Base-by-base conservation (phyloP, 2,113 vertebrate genomes). In the Cochlearius cochlearius region DNA sequence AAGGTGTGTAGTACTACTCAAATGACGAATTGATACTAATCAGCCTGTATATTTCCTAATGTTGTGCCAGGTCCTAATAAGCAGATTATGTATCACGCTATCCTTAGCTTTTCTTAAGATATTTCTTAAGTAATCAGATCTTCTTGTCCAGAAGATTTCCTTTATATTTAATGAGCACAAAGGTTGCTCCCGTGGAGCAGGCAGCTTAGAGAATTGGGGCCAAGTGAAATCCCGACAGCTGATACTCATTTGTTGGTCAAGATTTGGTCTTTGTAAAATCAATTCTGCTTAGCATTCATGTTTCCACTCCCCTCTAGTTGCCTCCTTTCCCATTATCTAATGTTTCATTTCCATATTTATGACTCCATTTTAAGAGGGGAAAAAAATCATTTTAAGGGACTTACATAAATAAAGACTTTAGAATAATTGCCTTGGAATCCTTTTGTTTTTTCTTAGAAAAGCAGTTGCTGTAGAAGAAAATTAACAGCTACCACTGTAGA, bases 21-120 rank as follows among this genome's bases (percentile, higher is more conserved):
- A 87, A 60, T 38, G 25, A 55, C 62, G 43, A 62, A 69, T 12
- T 36, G 20, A 66, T 52, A 75, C 69, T 47, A 60, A 82, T 43
- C 29, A 29, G 7, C 23, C 5, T n/a, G 22, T 38, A 1, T n/a
- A 67, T 67, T 82, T 78, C 29, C 29, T 63, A 32, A 45, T 21
- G 10, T 52, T 85, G 90, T 75, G 3, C 12, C 49, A 55, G 27
- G 26, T 72, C 38, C 21, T 56, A 4, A 72, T 47, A 68, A 60
- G 36, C 0, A 0, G 23, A 79, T 59, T 2, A 0, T 19, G 30
- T 50, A 34, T 15, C 29, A 34, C 1, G 5, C 20, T 72, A 56
- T 43, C 47, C 25, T 26, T n/a, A 75, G 30, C 8, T 73, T 93
- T 92, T 14, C 36, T 73, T 36, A 56, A 43, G 36, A 11, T 26